Base-by-base conservation (phyloP, 2,797 vertebrate species). In the Cyclura pinguis region DNA sequence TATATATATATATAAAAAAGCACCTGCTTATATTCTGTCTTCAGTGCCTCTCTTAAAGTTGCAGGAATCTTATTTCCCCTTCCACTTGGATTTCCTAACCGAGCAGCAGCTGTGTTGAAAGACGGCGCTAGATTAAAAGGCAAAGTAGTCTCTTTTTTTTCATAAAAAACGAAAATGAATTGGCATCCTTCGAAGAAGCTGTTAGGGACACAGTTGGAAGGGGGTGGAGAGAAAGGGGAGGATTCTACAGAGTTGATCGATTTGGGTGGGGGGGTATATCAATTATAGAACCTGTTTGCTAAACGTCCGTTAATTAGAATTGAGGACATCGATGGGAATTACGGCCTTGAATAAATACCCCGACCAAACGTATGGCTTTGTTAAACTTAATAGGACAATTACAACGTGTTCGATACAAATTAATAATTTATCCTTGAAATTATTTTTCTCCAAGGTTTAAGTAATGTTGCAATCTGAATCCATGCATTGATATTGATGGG, bases 361-460 rank as follows among this genome's bases (percentile, higher is more conserved):
- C 32, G 50, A 47, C 72, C 84, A 77, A 86, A 89, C 72, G 76
- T 83, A 92, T 86, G 72, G 88, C 88, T 83, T 83, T 77, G 84
- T 89, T 89, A 86, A 59, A 52, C 80, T 83, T 86, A 59, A 82
- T 82, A 86, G 91, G 91, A 89, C 91, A 89, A 89, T 92, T 92
- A 89, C 80, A 12, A 62, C 84, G 59, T n/a, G 88, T 69, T 92
- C 91, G 24, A 92, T 92, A 86, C 59, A 59, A 85, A 92, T 92
- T 92, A 92, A 92, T 92, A 89, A 92, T 92, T 92, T 86, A 92
- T 86, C 80, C 84, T 84, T 92, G 88, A 92, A 92, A 89, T 92
- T 89, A 92, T 89, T 92, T 89, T 92, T 72, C 88, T 92, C 84
- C 88, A 84, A 89, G 91, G 84, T 72, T 87, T 89, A 91, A 91